A percentile compares a stretch with the other conserved stretches of the same genome.
These are phyloP conservation scores for Aurelia aurita DNA, from an alignment of 30 jellyfish, hydroid and myxozoan species.

Conservation along the genomic window DNA sequence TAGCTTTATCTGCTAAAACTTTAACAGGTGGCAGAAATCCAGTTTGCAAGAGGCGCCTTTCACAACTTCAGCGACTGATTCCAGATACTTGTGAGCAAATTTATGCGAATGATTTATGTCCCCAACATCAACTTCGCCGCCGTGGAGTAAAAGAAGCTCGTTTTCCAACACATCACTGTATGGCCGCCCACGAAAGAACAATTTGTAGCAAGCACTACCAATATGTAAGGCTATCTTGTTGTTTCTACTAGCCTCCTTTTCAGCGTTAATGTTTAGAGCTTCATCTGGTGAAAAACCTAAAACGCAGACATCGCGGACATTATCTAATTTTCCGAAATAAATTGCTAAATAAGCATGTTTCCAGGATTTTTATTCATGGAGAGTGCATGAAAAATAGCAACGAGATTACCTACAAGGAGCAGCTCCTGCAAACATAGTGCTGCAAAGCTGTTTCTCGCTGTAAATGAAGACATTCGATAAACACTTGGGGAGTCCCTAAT, in stretches of 20 bases:
- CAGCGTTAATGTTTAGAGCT: slow-evolving; percentile 23
- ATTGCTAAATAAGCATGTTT: too few species aligned
- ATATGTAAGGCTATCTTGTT: slow-evolving; percentile 14
- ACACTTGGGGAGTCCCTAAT: too few species aligned
- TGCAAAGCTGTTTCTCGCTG: too few species aligned
- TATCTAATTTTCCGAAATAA: too few species aligned
- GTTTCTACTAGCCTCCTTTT: slow-evolving; percentile 30
- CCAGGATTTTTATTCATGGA: too few species aligned
- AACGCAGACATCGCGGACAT: too few species aligned
- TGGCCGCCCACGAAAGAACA: slow-evolving; percentile 30
- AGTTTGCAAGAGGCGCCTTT: slow-evolving; percentile 15
- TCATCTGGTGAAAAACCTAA: slow-evolving; percentile 19
- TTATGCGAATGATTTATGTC: slow-evolving; percentile 22
- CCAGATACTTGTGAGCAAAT: not conserved
- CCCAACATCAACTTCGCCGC: slow-evolving; percentile 20
- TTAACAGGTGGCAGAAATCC: slow-evolving; percentile 28
- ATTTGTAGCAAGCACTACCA: slow-evolving; percentile 40
- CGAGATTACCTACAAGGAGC: too few species aligned
- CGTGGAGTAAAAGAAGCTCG: slow-evolving; percentile 16
- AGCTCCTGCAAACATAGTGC: too few species aligned
- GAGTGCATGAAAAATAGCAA: too few species aligned
- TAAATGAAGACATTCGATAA: too few species aligned
- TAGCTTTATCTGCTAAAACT: slow-evolving; percentile 28
- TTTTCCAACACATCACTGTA: slow-evolving; percentile 21
- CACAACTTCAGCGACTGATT: slow-evolving; percentile 21